phyloP scores from a whole-genome alignment of 2,888 invertebrate species.

The Nephrotoma appendiculata region DNA sequence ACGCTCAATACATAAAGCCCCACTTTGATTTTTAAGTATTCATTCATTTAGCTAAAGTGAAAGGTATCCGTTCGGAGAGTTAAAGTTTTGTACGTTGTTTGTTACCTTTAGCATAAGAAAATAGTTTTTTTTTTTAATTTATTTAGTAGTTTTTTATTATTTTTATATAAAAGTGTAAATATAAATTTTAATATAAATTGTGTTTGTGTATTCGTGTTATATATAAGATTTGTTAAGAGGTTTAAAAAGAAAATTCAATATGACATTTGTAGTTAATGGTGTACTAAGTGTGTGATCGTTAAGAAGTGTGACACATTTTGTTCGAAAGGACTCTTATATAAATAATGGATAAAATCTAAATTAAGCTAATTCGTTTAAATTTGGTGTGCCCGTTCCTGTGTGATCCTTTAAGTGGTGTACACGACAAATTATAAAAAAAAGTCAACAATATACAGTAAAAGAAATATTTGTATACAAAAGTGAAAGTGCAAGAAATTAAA shows the following conservation, averaged over 20 bases:
- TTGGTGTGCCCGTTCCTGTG: not conserved
- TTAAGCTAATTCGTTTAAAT: not conserved
- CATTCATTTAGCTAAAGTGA: conserved; percentile 19
- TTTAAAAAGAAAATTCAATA: not conserved
- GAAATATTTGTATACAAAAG: not conserved
- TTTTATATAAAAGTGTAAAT: not conserved
- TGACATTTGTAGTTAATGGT: not conserved
- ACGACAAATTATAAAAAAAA: not conserved
- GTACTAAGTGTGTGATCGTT: not conserved
- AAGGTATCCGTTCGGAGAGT: conserved; percentile 11
- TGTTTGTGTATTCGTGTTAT: not conserved
- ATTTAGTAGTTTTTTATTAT: not conserved
- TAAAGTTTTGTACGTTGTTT: not conserved
- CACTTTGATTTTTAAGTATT: conserved; percentile 18
- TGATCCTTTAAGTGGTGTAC: not conserved
- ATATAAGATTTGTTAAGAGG: not conserved
- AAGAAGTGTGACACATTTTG: not conserved
- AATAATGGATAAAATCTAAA: not conserved
- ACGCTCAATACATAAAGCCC: conserved; percentile 18
- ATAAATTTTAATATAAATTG: not conserved
- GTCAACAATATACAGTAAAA: not conserved
- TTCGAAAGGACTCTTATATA: not conserved
- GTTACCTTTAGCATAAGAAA: not conserved
- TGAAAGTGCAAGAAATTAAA: not conserved
- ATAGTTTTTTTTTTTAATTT: not conserved